Base-by-base conservation (phyloP, 1,140 invertebrate genomes). In the Uloborus diversus region DNA sequence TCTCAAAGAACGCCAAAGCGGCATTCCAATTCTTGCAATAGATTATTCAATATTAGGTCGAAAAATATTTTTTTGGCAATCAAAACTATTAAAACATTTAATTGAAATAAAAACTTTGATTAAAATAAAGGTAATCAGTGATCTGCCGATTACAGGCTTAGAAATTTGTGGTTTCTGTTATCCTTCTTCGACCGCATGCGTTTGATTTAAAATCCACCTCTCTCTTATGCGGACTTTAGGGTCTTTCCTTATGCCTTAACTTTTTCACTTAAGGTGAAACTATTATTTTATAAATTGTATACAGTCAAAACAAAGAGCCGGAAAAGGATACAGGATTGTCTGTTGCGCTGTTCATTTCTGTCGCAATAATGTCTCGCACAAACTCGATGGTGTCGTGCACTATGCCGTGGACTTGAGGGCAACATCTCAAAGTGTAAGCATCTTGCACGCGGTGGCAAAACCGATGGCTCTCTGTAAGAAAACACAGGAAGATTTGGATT, bases 381-480 rank as follows among this genome's bases (percentile, higher is more conserved):
- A 93, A 93, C 37, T 91, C 89, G 47, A 92, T 90, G 0, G 92
- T 93, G 82, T 93, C 92, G 84, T 92, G 91, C 4, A 91, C 90
- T 68, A 92, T 89, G 42, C 92, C 92, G 82, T 91, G 90, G 1
- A 90, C 88, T 87, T 93, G 92, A 2, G 92, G 92, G 84, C 90
- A 91, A 82, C 92, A 93, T 66, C 92, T 84, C 1, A 93, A 85
- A 13, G 92, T 93, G 85, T 93, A 93, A 0, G 92, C 91, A 86
- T 93, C 92, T 85, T 93, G 92, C 2, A 93, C 92, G 80, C 90
- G 85, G 83, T 92, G 89, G 84, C 92, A 93, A 83, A 92, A 91
- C 47, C 91, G 85, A 85, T 93, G 92, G 78, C 91, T 91, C 83
- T 91, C 91, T 90, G 84, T 3, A 86, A 85, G 47, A 2, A 49